Conservation (phyloP, 2,888 invertebrate species). For the Plagiodera versicolora region DNA sequence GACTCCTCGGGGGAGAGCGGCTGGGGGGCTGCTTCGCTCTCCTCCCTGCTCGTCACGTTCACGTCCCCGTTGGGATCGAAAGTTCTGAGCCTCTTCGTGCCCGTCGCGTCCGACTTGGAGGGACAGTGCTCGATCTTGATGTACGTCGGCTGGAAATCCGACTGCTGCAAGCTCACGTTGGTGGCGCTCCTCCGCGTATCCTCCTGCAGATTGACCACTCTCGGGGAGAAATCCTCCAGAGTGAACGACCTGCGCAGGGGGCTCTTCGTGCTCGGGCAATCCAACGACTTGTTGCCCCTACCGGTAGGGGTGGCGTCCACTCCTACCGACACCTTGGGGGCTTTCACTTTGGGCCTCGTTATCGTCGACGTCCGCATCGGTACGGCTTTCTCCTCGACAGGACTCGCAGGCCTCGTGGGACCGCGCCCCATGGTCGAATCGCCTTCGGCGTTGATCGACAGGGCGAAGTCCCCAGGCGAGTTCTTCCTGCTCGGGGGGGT, state of each 20-base stretch:
- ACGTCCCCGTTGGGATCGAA: conserved; percentile 61
- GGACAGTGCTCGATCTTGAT: conserved; percentile 65
- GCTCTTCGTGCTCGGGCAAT: conserved; percentile 46
- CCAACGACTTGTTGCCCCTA: conserved; percentile 69
- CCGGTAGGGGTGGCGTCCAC: conserved; percentile 79
- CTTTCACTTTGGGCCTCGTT: conserved; percentile 49
- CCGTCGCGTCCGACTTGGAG: conserved; percentile 68
- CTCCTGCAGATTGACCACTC: conserved; percentile 32
- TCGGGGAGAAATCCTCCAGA: conserved; percentile 51
- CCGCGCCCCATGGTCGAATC: conserved; percentile 47
- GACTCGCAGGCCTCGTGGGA: conserved; percentile 52
- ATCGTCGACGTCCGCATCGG: conserved; percentile 42
- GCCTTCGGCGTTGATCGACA: conserved; percentile 34
- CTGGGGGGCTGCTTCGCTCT: conserved; percentile 52
- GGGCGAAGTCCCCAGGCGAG: conserved; percentile 41
- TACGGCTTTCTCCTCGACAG: conserved; percentile 34
- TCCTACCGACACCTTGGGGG: conserved; percentile 74
- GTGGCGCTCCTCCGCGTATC: conserved; percentile 46
- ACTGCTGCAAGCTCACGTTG: conserved; percentile 48
- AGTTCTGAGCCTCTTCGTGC: conserved; percentile 47
- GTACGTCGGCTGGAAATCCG: conserved; percentile 42
- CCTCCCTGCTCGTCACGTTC: conserved; percentile 75
- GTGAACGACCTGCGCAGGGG: conserved; percentile 56
- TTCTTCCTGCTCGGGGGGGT: conserved; percentile 45
- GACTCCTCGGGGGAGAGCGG: conserved; percentile 70